Evolutionary conservation across 2,888 invertebrate genomes (phyloP).

Genomic region (Eristalinus sepulchralis): DNA sequence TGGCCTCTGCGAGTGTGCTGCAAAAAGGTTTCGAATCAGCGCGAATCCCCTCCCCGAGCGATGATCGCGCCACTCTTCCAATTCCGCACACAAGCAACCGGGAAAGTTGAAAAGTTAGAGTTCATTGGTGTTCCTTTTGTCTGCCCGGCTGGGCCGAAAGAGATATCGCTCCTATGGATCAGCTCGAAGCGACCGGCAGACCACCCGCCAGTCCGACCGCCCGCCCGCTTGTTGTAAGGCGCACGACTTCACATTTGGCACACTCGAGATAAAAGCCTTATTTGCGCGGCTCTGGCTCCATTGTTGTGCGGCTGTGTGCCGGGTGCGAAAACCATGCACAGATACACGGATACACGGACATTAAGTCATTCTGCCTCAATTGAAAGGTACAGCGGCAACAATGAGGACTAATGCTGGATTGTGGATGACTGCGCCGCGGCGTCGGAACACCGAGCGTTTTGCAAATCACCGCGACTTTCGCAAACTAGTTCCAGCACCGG

Average conservation of each 20-base stretch:
- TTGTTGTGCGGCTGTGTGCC: slow-evolving; percentile 45
- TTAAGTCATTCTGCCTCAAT: slow-evolving; percentile 52
- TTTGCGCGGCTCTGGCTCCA: slow-evolving; percentile 35
- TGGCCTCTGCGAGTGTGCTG: slow-evolving; percentile 15
- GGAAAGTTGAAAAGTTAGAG: slow-evolving; percentile 64
- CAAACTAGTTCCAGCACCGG: slow-evolving; percentile 46
- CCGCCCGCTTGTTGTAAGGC: slow-evolving; percentile 51
- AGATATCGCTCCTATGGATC: not conserved
- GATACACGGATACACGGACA: slow-evolving; percentile 23
- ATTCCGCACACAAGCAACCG: slow-evolving; percentile 43
- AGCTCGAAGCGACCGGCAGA: not conserved
- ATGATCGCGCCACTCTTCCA: not conserved
- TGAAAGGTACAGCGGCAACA: slow-evolving; percentile 46
- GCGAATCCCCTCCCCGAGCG: slow-evolving; percentile 37
- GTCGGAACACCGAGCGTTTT: slow-evolving; percentile 39
- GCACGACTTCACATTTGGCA: slow-evolving; percentile 67
- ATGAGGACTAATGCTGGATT: slow-evolving; percentile 38
- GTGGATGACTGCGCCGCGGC: not conserved
- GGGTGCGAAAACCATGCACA: slow-evolving; percentile 57
- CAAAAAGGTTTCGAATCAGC: not conserved
- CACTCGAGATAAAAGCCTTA: slow-evolving; percentile 52
- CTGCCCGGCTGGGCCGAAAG: slow-evolving; percentile 22
- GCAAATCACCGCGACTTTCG: slow-evolving; percentile 59
- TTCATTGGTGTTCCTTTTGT: slow-evolving; percentile 55
- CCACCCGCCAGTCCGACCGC: slow-evolving; percentile 55